Evolutionary conservation across 2,113 vertebrate species (phyloP), one percentile per base, ranked within the genome.

Genomic region (Heptranchias perlo): DNA sequence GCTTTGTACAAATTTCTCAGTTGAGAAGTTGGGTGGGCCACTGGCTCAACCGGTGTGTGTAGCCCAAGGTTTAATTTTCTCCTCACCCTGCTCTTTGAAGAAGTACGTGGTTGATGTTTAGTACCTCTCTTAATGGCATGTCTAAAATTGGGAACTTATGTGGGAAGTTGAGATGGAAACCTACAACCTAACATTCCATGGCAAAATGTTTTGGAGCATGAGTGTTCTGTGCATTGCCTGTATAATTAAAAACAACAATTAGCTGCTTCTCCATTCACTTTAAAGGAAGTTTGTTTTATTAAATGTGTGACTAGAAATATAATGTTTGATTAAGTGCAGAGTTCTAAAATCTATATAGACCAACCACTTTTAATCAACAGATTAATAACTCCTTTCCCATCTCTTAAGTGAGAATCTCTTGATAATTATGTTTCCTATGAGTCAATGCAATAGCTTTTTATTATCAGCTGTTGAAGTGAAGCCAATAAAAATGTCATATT

Each of bases 291-390:
- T 73, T 73, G 69, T 35, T 86, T 86, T 86, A 82, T 44, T 82
- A 82, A 82, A 82, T 67, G 65, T 25, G 23, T 18, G 65, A 67
- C 23, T 25, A 25, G 23, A 67, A 67, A 67, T 67, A 58, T 58
- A 25, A 61, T 61, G 4, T 92, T 35, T 92, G 87, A n/a, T n/a
- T 52, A 61, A 61, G 52, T 35, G 16, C 87, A 54, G 86, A 47
- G 39, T 89, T 89, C 86, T 89, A 89, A 89, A 52, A 89, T 89
- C 86, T 54, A 89, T 89, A 89, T 49, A 49, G 1, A 52, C 86
- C 47, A 89, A 49, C 49, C 47, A 52, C 11, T 54, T 54, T 89
- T 52, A 54, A 54, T 54, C 49, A 89, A 7, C 1, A 13, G 78
- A 21, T 47, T 82, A 82, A 82, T 82, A 82, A 47, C 44, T 82